Percentiles rank a stretch among this genome's conserved stretches.
Conservation (phyloP, 1,140 invertebrate genomes). For the Eupeodes corollae region DNA sequence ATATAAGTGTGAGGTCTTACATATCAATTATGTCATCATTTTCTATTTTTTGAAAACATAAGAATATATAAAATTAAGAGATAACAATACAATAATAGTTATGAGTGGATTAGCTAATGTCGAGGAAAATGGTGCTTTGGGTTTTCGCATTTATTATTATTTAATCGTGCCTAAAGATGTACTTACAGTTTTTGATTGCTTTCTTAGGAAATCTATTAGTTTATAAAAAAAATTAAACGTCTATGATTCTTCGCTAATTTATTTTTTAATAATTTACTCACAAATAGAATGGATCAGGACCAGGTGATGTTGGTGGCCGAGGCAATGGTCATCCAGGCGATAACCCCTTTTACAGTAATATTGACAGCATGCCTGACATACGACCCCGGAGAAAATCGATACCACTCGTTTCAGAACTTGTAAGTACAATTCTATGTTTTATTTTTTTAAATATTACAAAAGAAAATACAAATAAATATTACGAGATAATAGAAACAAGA, state of each 20-base stretch:
- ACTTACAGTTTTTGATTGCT: no score
- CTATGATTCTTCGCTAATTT: not conserved
- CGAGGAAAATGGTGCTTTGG: no score
- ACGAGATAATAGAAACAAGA: no score
- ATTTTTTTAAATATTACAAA: constrained; percentile 1
- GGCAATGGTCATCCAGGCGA: constrained; percentile 82
- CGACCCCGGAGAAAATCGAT: constrained; percentile 92
- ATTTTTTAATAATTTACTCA: not conserved
- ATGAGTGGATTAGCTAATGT: no score
- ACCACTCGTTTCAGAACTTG: constrained; percentile 95
- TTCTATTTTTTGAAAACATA: no score
- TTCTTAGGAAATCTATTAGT: no score
- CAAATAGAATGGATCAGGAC: constrained; percentile 66
- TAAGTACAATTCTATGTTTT: constrained; percentile 48
- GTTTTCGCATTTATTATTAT: no score
- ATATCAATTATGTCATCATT: no score
- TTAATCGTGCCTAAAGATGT: no score
- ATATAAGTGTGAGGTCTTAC: no score
- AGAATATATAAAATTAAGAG: no score
- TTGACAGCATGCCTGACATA: constrained; percentile 99
- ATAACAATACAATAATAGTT: no score
- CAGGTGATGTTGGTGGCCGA: constrained; percentile 58
- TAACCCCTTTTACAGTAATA: constrained; percentile 98
- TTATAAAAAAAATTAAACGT: not conserved
- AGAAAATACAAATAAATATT: not conserved